Evolutionary conservation across 2,113 vertebrate genomes (phyloP).

Genomic region (Ammodytes dubius): DNA sequence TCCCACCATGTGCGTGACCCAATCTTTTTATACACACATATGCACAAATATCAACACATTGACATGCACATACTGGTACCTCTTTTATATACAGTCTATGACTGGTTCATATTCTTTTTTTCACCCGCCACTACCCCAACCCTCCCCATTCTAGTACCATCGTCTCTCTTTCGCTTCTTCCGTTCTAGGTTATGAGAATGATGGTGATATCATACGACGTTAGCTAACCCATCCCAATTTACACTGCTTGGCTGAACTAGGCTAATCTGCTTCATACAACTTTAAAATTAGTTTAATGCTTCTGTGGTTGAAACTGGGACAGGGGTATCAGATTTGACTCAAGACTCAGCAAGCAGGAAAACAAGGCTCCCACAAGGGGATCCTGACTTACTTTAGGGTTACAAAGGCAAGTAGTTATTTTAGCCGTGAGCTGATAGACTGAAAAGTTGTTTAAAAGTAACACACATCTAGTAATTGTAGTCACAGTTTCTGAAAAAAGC

Average conservation of each 20-base stretch:
- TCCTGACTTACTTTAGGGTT: constrained; percentile 29
- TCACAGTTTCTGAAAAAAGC: constrained; percentile 2
- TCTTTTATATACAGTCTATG: too few relatives aligned
- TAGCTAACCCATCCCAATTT: constrained; percentile 57
- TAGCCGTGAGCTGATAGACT: constrained; percentile 3
- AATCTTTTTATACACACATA: constrained; percentile 10
- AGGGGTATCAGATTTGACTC: constrained; percentile 50
- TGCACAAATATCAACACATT: constrained; percentile 25
- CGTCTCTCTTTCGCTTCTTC: constrained; percentile 24
- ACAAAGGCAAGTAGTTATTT: constrained; percentile 3
- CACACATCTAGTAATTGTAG: neutral
- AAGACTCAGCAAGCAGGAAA: constrained; percentile 65
- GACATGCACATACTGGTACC: neutral
- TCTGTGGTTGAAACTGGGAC: constrained; percentile 67
- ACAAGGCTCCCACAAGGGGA: constrained; percentile 38
- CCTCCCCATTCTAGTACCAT: constrained; percentile 1
- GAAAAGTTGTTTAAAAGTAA: neutral
- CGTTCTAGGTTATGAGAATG: constrained; percentile 44
- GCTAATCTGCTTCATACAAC: constrained; percentile 78
- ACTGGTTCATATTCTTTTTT: neutral
- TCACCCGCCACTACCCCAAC: neutral
- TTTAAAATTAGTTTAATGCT: constrained; percentile 77
- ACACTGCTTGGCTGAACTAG: constrained; percentile 70
- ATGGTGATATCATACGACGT: constrained; percentile 40
- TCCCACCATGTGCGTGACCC: constrained; percentile 31